Base-by-base conservation (phyloP, 1,140 invertebrate genomes). In the Cotesia typhae region DNA sequence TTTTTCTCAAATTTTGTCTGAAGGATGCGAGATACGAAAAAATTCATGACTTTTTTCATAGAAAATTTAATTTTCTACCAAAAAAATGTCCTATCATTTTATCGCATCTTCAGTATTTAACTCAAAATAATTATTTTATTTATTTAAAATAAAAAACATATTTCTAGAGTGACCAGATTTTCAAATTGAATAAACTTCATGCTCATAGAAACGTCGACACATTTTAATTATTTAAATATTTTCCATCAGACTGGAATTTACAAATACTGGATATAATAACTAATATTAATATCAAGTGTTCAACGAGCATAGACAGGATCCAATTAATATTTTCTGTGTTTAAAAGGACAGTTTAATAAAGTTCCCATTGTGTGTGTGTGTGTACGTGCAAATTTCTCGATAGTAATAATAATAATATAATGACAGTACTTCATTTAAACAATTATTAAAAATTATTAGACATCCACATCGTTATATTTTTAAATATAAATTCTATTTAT, bases 241-340 rank as follows among this genome's bases (percentile, higher is more conserved):
- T 14, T 72, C 38, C 47, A 6, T 59, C 7, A 59, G 57, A 59
- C 14, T 59, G 57, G 6, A 28, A 69, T 68, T 20, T 35, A 65
- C 36, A 38, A 63, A 47, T 6, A 10, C 41, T 9, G 6, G 10
- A 10, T 47, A 47, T 9, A 9, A 63, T 52, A 36, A 37, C 28
- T 67, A 17, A 60, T 20, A 38, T 61, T 71, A 57, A 41, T 14
- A 59, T 57, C 7, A 57, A 47, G 41, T 55, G 10, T 55, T 55
- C 41, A 73, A 69, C 72, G 72, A 73, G 67, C 67, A 61, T 38
- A 67, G 65, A 35, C 65, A 72, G 64, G 59, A 72, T 67, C 28
- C 47, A n/a, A 4, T 6, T 64, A 61, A 64, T 55, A 71, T 71
- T 55, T 60, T 36, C 35, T 35, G 38, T 70, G 28, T 28, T 28